Percentiles rank a stretch among this genome's conserved stretches.
phyloP scores from a whole-genome alignment of 2,888 invertebrate genomes.

The Eristalis intricaria region DNA sequence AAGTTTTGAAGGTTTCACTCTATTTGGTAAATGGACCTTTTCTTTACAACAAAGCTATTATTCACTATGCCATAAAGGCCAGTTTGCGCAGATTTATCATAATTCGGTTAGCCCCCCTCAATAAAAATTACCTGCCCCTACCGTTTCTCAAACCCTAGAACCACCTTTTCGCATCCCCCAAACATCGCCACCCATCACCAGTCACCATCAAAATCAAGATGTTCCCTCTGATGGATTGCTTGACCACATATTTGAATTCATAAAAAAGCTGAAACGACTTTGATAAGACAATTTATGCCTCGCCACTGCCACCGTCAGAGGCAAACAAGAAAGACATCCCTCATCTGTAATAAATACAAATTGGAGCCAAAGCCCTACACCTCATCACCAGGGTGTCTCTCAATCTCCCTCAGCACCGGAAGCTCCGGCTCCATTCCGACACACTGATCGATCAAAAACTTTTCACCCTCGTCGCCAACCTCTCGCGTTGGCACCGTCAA shows the following conservation, averaged over 20 bases:
- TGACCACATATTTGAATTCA: background rate
- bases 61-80: no score
- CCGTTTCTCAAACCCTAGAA: no score
- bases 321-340: background rate
- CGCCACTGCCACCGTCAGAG: background rate
- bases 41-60: no score
- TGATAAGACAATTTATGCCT: background rate
- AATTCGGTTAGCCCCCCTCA: no score
- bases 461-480: background rate
- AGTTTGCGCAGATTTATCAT: no score
- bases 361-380: background rate
- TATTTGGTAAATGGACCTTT: no score
- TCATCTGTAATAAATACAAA: background rate
- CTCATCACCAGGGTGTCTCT: background rate
- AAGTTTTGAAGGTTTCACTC: no score
- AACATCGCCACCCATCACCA: background rate
- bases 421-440: background rate
- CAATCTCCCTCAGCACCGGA: background rate
- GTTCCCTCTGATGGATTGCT: background rate
- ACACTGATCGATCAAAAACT: background rate
- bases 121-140: no score
- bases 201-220: background rate
- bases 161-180: background rate
- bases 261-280: background rate
- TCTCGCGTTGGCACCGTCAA: background rate